A percentile compares a stretch with the other conserved stretches of the same genome.
Conservation (phyloP, 2,113 vertebrate species). For the Capreolus pygargus region DNA sequence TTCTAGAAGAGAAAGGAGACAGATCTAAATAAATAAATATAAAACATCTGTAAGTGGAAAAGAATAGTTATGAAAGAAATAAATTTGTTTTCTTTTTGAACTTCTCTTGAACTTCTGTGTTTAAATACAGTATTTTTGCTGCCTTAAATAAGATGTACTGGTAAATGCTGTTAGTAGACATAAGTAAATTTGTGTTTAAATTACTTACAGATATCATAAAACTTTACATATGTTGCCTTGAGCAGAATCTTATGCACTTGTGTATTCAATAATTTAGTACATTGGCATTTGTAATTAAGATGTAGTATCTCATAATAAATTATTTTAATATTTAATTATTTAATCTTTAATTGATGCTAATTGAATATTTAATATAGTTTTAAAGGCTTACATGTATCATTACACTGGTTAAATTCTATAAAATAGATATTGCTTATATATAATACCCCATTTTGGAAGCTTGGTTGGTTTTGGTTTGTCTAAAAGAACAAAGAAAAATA, state of each 20-base stretch:
- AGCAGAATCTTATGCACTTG: neutral
- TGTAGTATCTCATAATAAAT: neutral
- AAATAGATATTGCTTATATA: neutral
- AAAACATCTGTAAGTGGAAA: constrained; percentile 27
- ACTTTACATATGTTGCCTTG: neutral
- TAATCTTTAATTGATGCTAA: constrained; percentile 1
- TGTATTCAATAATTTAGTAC: neutral
- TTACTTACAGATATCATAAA: neutral
- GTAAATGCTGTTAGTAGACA: neutral
- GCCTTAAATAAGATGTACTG: neutral
- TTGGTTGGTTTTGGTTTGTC: neutral
- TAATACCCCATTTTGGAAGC: neutral
- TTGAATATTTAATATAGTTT: neutral
- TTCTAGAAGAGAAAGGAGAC: neutral
- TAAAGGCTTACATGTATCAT: neutral
- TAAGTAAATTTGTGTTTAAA: constrained; percentile 17
- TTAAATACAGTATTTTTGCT: neutral
- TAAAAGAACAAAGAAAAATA: neutral
- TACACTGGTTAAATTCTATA: neutral
- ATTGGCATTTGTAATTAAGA: neutral
- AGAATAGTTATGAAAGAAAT: neutral
- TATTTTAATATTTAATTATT: constrained; percentile 5
- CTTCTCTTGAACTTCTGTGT: constrained; percentile 13
- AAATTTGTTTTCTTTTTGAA: constrained; percentile 13
- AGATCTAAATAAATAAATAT: constrained; percentile 7